Percentiles rank a stretch among this genome's conserved stretches.
Conservation (phyloP, 2,888 invertebrate species). For the Chrysopilus asiliformis region DNA sequence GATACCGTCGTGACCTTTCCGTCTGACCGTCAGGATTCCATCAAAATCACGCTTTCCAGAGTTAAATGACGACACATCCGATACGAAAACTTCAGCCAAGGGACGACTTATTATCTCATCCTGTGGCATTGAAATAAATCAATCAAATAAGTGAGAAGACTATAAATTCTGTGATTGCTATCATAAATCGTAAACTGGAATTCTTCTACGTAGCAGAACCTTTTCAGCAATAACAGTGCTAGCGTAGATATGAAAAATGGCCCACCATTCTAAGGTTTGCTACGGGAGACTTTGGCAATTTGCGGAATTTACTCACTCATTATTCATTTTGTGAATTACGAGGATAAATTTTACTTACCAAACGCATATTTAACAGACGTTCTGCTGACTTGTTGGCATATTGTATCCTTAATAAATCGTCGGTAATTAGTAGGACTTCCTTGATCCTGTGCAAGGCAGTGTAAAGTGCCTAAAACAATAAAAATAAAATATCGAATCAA, state of each 20-base stretch:
- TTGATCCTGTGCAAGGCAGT: conserved; percentile 75
- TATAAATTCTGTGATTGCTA: conserved; percentile 16
- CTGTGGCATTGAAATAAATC: conserved; percentile 20
- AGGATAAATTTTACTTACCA: conserved; percentile 37
- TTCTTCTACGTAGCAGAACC: background rate
- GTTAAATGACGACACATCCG: conserved; percentile 40
- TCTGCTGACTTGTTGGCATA: conserved; percentile 80
- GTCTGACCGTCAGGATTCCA: conserved; percentile 55
- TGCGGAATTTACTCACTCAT: no score
- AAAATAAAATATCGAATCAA: no score
- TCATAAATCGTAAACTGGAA: conserved; percentile 18
- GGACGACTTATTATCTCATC: conserved; percentile 36
- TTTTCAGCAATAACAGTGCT: background rate
- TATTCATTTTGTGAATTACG: no score
- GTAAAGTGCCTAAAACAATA: conserved; percentile 59
- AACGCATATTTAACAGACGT: conserved; percentile 58
- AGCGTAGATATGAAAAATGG: no score
- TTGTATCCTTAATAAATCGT: conserved; percentile 72
- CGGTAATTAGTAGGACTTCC: conserved; percentile 79
- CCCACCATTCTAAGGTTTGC: no score
- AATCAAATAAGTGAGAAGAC: background rate
- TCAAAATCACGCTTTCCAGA: conserved; percentile 61
- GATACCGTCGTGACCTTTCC: conserved; percentile 66
- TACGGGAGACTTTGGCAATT: no score
- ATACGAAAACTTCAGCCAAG: conserved; percentile 33